Evolutionary conservation across 2,797 vertebrate genomes (phyloP).

Genomic region (Pipistrellus nathusii): DNA sequence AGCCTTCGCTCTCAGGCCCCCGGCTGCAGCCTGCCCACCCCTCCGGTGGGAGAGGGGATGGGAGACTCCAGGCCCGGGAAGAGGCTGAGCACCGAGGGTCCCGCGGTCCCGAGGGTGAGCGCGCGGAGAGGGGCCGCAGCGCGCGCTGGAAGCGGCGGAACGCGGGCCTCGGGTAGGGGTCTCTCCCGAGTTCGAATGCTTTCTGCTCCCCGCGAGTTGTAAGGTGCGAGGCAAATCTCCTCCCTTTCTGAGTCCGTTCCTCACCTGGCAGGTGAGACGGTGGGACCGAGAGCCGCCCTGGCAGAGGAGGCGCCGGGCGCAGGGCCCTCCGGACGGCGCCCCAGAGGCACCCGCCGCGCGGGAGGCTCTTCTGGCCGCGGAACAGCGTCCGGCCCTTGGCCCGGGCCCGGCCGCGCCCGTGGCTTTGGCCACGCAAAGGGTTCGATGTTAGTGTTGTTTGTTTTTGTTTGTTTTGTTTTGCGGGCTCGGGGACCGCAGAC

Average conservation of each 20-base stretch:
- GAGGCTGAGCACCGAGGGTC: not conserved
- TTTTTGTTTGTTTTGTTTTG: not conserved
- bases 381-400: not conserved
- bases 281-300: not conserved
- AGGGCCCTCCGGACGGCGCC: not conserved
- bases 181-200: not conserved
- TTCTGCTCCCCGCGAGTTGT: not conserved
- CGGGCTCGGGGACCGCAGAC: not conserved
- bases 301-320: not conserved
- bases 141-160: not conserved
- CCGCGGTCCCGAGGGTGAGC: not conserved
- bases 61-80: not conserved
- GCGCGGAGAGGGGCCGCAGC: not conserved
- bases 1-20: not conserved
- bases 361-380: not conserved
- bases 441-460: too few species aligned
- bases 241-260: not conserved
- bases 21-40: not conserved
- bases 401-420: not conserved
- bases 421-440: not conserved
- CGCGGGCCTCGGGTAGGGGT: not conserved
- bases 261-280: slow-evolving; percentile 9
- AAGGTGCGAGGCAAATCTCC: not conserved
- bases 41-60: not conserved
- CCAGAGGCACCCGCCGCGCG: not conserved